Percentiles rank a stretch among this genome's conserved stretches.
Conservation (phyloP, 2,113 vertebrate species). For the Serinus canaria region DNA sequence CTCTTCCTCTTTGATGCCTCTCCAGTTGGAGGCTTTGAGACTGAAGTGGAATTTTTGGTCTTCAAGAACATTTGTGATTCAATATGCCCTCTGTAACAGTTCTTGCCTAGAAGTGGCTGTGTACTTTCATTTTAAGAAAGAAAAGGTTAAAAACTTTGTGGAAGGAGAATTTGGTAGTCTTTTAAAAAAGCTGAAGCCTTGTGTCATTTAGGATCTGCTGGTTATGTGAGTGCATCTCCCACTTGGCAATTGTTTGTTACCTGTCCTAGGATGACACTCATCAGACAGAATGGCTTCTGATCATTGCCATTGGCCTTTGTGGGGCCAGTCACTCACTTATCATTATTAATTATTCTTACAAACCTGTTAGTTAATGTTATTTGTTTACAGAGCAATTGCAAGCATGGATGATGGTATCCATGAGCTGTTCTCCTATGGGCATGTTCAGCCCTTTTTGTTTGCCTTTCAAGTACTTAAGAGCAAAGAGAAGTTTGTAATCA, state of each 20-base stretch:
- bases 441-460: background rate
- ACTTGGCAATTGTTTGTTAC: background rate
- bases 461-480: background rate
- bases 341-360: background rate
- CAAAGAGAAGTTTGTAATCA: background rate
- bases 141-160: background rate
- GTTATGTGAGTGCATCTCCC: background rate
- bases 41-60: background rate
- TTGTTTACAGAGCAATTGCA: background rate
- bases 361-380: background rate
- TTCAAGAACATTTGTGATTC: background rate
- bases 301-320: background rate
- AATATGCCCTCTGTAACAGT: background rate
- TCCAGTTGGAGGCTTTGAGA: background rate
- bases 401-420: background rate
- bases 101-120: background rate
- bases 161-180: background rate
- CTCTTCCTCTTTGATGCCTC: background rate
- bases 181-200: background rate
- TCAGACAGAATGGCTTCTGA: background rate
- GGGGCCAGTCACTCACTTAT: background rate
- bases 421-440: background rate
- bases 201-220: background rate
- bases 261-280: background rate
- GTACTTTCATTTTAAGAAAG: background rate